phyloP scores from a whole-genome alignment of 2,888 invertebrate species.

The Drosophila stalkeri region DNA sequence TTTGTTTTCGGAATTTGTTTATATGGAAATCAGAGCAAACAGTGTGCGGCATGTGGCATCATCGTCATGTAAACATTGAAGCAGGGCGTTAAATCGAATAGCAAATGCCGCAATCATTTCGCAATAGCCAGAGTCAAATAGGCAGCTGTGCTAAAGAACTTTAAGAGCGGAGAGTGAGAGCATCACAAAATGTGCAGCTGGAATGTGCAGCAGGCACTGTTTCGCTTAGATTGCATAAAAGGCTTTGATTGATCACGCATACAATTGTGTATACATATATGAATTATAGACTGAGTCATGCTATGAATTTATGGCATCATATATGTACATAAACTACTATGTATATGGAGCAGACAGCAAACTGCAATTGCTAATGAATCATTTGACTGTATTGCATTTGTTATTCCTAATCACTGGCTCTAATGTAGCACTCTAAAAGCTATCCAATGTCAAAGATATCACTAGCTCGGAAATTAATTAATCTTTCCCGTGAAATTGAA shows the following conservation, averaged over 20 bases:
- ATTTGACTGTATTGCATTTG: constrained; percentile 5
- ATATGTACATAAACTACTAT: background rate
- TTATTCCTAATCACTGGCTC: background rate
- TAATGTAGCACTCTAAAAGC: background rate
- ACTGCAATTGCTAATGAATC: constrained; percentile 16
- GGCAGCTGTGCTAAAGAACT: constrained; percentile 5
- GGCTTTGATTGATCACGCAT: constrained; percentile 27
- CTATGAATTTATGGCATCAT: background rate
- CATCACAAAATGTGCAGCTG: constrained; percentile 6
- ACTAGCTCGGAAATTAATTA: background rate
- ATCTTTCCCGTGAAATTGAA: background rate
- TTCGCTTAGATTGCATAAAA: constrained; percentile 40
- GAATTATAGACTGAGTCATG: constrained; percentile 18
- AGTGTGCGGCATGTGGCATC: constrained; percentile 24
- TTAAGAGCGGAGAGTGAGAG: background rate
- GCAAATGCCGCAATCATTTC: constrained; percentile 43
- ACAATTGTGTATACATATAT: background rate
- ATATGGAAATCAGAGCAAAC: constrained; percentile 53
- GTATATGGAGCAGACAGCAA: background rate
- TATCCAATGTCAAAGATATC: constrained; percentile 9
- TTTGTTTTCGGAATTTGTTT: constrained; percentile 27
- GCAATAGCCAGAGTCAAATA: constrained; percentile 22
- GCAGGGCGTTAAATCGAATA: constrained; percentile 57
- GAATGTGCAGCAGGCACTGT: constrained; percentile 15
- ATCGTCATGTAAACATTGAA: constrained; percentile 51